Evolutionary conservation across 1,140 invertebrate species (phyloP), one percentile per base, ranked within the genome.

Genomic region (Zaprionus ornatus): DNA sequence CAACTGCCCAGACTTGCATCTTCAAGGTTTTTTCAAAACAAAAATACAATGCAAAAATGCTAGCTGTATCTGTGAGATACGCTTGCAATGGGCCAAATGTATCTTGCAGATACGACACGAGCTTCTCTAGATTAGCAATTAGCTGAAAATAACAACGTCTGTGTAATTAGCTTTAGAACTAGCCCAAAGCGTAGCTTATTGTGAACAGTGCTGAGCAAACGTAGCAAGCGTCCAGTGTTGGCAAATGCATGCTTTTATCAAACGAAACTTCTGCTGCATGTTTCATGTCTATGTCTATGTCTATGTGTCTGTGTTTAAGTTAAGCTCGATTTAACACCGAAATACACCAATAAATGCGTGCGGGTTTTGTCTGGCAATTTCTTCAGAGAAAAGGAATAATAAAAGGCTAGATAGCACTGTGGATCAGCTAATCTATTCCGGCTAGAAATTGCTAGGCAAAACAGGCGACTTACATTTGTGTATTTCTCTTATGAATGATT

Each of bases 1-100:
- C 91, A 91, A 82, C 86, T 92, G 91, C 86, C 91, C 91, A 92
- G 91, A 92, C 91, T 92, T 92, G 91, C 83, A 90, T 71, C 91
- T 92, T 92, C 88, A 66, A 85, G 77, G 82, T 85, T 91, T 91
- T 91, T 88, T 88, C 83, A 83, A 73, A 64, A 61, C 23, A 71
- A 45, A 77, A 60, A 52, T 54, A 13, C 23, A 60, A 48, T 48
- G 10, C 29, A 32, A 27, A 64, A 60, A 55, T 66, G 29, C 3
- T 45, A 76, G 69, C 62, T 66, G 67, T 61, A 83, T 92, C 91
- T 81, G 67, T 61, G 77, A 63, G 77, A 91, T 92, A 91, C 91
- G 81, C 75, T 79, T 64, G 62, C 54, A 21, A 4, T 23, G 19
- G 12, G 25, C 7, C 69, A 66, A 75, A 57, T 88, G 91, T 91